A percentile compares a stretch with the other conserved stretches of the same genome.
These are phyloP conservation scores for Byasa hedistus DNA, from an alignment of 2,888 invertebrate genomes.

Conservation along the genomic window DNA sequence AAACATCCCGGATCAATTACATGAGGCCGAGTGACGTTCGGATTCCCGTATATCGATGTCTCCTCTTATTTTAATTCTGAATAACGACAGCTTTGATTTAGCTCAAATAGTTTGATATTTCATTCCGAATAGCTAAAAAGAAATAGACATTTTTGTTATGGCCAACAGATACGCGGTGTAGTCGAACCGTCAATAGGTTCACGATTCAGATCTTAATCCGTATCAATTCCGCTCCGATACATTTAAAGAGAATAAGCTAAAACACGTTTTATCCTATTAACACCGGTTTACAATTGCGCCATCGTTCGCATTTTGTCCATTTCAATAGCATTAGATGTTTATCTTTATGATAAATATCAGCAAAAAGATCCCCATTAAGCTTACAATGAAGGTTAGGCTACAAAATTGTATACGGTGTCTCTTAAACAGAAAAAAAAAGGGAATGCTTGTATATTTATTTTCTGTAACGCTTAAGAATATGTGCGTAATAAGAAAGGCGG, in stretches of 20 bases:
- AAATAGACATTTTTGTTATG: not conserved
- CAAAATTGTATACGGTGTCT: constrained; percentile 46
- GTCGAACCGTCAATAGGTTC: constrained; percentile 21
- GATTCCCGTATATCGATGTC: constrained; percentile 65
- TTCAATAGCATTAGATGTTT: constrained; percentile 60
- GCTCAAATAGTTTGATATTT: constrained; percentile 14
- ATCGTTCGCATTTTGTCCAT: constrained; percentile 57
- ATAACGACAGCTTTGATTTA: constrained; percentile 35
- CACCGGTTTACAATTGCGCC: constrained; percentile 50
- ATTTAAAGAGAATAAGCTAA: constrained; percentile 38
- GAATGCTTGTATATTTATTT: constrained; percentile 35
- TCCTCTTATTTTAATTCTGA: constrained; percentile 46
- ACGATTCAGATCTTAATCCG: constrained; percentile 46
- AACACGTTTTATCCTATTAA: constrained; percentile 51
- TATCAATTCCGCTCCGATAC: constrained; percentile 48
- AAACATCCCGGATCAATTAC: constrained; percentile 78
- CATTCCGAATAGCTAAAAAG: constrained; percentile 10
- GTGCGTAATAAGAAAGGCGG: constrained; percentile 43
- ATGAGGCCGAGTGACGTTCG: constrained; percentile 67
- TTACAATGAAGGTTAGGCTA: constrained; percentile 51
- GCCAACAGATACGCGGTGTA: not conserved
- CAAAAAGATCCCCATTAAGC: constrained; percentile 61
- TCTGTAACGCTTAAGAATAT: constrained; percentile 31
- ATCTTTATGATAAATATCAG: constrained; percentile 64
- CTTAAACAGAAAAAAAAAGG: constrained; percentile 27